Conservation (phyloP, 2,113 vertebrate species). For the Elgaria multicarinata region DNA sequence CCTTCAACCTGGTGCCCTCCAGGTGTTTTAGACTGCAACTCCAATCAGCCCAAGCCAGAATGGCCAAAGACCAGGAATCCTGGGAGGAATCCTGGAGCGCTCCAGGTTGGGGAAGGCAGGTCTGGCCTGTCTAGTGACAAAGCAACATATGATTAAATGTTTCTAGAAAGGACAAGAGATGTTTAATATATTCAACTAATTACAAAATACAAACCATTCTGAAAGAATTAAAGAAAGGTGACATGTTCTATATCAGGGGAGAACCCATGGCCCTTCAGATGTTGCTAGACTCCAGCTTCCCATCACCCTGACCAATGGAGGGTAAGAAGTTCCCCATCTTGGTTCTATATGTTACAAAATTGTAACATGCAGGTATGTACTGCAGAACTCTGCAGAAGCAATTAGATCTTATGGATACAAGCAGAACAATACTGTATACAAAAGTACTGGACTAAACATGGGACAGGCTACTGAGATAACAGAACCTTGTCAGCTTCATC, state of each 20-base stretch:
- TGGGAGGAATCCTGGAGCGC: too few species aligned
- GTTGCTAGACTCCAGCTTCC: too few species aligned
- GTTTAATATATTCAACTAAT: background rate
- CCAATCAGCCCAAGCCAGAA: too few species aligned
- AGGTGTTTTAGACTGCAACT: too few species aligned
- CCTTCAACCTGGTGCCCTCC: too few species aligned
- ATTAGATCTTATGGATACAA: background rate
- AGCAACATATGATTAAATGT: background rate
- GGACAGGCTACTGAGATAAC: background rate
- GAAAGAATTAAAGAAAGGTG: background rate
- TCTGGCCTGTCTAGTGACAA: background rate
- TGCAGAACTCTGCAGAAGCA: background rate
- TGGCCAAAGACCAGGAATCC: too few species aligned
- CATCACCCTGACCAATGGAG: too few species aligned
- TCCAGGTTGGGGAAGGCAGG: background rate
- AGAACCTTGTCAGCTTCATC: background rate
- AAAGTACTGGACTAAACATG: background rate
- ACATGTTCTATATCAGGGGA: background rate
- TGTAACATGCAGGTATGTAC: background rate
- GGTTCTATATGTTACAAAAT: background rate
- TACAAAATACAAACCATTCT: background rate
- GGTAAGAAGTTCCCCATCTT: too few species aligned
- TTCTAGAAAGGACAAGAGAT: background rate
- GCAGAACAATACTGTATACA: background rate
- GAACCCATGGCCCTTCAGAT: too few species aligned